Percentiles rank a stretch among this genome's conserved stretches.
Evolutionary conservation across 2,888 invertebrate species (phyloP).

Genomic region (Ecdyonurus torrentis): DNA sequence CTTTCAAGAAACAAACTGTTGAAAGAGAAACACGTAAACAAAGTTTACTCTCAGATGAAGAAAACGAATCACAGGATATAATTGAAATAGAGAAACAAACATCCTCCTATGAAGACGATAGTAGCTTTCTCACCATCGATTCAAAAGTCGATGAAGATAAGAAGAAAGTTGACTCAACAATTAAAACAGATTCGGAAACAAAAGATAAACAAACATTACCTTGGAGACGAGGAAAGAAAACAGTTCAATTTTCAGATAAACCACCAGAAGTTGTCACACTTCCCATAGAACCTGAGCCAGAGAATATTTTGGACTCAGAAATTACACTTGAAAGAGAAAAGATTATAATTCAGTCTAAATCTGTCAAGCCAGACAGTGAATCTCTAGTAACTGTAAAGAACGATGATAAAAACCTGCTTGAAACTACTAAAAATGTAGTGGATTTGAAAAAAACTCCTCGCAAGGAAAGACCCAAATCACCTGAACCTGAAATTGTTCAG

Average conservation of each 20-base stretch:
- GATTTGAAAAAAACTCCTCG: slow-evolving; percentile 2
- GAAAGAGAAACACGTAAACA: slow-evolving; percentile 11
- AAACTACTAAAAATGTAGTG: slow-evolving; percentile 9
- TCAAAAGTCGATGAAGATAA: not conserved
- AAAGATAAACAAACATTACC: not conserved
- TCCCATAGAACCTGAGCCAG: slow-evolving; percentile 7
- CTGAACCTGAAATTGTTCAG: slow-evolving; percentile 12
- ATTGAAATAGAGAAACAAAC: not conserved
- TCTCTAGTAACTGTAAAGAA: slow-evolving; percentile 15
- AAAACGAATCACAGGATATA: too few species aligned
- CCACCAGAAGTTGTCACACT: slow-evolving; percentile 13
- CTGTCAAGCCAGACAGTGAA: too few species aligned
- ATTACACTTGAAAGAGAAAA: too few species aligned
- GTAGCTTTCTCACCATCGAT: not conserved
- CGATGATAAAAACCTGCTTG: slow-evolving; percentile 14
- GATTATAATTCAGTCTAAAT: too few species aligned
- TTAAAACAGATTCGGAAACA: not conserved
- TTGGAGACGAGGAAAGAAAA: slow-evolving; percentile 16
- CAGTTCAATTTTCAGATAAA: slow-evolving; percentile 20
- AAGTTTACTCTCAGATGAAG: not conserved
- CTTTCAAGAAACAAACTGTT: slow-evolving; percentile 3
- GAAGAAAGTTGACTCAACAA: not conserved
- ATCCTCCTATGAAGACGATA: not conserved
- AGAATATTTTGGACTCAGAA: slow-evolving; percentile 4
- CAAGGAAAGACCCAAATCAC: slow-evolving; percentile 13